Percentiles rank a stretch among this genome's conserved stretches.
Conservation (phyloP, 1,140 invertebrate genomes). For the Druon quercuslanigerum region DNA sequence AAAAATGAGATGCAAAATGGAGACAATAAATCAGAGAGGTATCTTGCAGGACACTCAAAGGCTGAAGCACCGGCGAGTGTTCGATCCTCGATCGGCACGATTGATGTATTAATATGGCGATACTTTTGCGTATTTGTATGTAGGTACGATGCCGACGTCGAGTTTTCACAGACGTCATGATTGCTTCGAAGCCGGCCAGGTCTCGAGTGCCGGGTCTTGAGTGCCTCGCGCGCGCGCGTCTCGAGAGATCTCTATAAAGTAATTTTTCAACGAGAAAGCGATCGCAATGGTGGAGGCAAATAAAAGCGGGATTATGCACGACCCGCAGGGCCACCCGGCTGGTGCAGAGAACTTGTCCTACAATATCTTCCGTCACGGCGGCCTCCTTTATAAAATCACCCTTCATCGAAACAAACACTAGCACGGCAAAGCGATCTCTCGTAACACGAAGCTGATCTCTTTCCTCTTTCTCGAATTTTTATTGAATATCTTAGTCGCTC, state of each 20-base stretch:
- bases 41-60: conserved; percentile 17
- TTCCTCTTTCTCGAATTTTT: conserved; percentile 21
- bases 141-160: background rate
- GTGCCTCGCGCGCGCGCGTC: conserved; percentile 38
- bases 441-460: conserved; percentile 53
- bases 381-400: conserved; percentile 72
- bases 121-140: conserved; percentile 12
- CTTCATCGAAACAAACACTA: conserved; percentile 66
- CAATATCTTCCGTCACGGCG: conserved; percentile 74
- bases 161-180: conserved; percentile 11
- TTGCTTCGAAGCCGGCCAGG: background rate
- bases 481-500: background rate
- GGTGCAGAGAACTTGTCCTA: conserved; percentile 69
- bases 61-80: conserved; percentile 23
- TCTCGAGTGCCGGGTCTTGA: background rate
- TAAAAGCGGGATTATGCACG: conserved; percentile 54
- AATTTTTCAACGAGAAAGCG: conserved; percentile 47
- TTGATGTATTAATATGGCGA: conserved; percentile 26
- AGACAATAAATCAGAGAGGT: conserved; percentile 10
- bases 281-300: conserved; percentile 42
- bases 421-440: conserved; percentile 55
- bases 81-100: conserved; percentile 24
- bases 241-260: conserved; percentile 47
- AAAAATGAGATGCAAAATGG: background rate
- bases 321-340: conserved; percentile 65